phyloP scores from a whole-genome alignment of 2,888 invertebrate species.

The Rhagonycha lutea region DNA sequence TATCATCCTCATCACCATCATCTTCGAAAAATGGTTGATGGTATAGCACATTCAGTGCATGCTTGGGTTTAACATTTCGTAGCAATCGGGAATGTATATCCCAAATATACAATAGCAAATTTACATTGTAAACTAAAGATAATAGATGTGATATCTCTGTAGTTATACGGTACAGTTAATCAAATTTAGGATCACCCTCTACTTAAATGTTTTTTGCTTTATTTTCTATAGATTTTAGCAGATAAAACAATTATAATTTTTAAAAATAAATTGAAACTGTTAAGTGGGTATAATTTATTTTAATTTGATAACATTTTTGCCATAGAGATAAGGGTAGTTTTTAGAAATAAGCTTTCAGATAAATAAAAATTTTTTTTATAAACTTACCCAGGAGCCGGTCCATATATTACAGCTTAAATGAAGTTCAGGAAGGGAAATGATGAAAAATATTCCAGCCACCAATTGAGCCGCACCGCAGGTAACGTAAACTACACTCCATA shows the following conservation, averaged over 20 bases:
- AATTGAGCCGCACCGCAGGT: conserved; percentile 58
- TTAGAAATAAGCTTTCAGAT: not conserved
- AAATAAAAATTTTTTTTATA: no score
- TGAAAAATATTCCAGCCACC: conserved; percentile 59
- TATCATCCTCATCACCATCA: not conserved
- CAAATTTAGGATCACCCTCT: not conserved
- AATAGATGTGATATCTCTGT: not conserved
- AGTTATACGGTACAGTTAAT: not conserved
- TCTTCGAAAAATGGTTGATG: not conserved
- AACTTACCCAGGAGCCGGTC: conserved; percentile 59
- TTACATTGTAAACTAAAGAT: not conserved
- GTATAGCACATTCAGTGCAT: not conserved
- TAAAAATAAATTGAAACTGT: no score
- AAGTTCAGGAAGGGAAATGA: conserved; percentile 57
- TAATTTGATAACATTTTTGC: not conserved
- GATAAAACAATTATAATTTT: no score
- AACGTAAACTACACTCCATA: conserved; percentile 58
- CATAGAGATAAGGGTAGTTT: not conserved
- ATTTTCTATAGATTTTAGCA: not conserved
- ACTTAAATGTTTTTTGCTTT: not conserved
- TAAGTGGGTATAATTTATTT: no score
- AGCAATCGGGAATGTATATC: not conserved
- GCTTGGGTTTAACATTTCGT: not conserved
- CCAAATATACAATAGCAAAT: not conserved
- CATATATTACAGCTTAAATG: conserved; percentile 57